phyloP scores from a whole-genome alignment of 2,797 vertebrate species.

The Poecilia gillii region DNA sequence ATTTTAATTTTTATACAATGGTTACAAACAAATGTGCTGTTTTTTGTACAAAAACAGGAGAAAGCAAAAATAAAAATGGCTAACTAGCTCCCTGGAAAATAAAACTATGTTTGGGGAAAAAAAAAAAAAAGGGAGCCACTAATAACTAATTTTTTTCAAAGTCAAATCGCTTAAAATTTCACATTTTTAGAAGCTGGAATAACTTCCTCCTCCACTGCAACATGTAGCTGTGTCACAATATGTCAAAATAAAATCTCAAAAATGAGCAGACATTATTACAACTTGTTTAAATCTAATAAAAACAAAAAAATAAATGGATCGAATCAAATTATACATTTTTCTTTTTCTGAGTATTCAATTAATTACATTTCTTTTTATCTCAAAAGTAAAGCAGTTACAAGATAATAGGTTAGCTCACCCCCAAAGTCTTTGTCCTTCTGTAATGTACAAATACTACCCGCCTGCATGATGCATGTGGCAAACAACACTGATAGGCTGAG shows the following conservation, averaged over 20 bases:
- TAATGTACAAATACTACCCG: constrained; percentile 82
- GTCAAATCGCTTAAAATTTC: constrained; percentile 61
- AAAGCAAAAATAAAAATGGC: constrained; percentile 40
- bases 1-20: constrained; percentile 49
- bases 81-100: constrained; percentile 53
- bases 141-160: constrained; percentile 36
- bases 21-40: constrained; percentile 67
- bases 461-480: constrained; percentile 76
- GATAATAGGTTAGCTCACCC: constrained; percentile 71
- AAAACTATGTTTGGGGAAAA: constrained; percentile 14
- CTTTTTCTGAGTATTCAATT: constrained; percentile 62
- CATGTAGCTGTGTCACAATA: constrained; percentile 47
- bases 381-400: constrained; percentile 63
- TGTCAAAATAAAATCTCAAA: constrained; percentile 36
- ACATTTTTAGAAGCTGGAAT: constrained; percentile 68
- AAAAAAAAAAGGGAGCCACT: constrained; percentile 28
- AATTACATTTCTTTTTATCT: constrained; percentile 44
- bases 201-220: constrained; percentile 55
- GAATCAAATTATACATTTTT: constrained; percentile 71
- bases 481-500: constrained; percentile 84
- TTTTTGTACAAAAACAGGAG: constrained; percentile 50
- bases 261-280: constrained; percentile 32
- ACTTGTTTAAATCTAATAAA: constrained; percentile 16
- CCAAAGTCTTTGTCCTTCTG: constrained; percentile 78
- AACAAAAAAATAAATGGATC: constrained; percentile 45